Base-by-base conservation (phyloP, 2,888 invertebrate species). In the Drosophila monieri region DNA sequence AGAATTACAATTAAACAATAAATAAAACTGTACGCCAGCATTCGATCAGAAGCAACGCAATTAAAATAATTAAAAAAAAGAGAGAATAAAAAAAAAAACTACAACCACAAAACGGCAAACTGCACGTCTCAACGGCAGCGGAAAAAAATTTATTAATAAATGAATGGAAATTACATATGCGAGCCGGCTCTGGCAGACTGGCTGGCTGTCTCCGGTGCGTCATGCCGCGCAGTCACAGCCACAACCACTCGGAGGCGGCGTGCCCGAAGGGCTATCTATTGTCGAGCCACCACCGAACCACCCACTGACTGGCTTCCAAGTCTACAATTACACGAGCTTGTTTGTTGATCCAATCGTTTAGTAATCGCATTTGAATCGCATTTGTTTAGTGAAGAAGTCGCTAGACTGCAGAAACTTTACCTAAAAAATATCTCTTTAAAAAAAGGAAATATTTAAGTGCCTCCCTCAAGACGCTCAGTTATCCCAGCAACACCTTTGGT, bases 181-280 rank as follows among this genome's bases (percentile, higher is more conserved):
- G 44, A 32, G 30, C 18, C 54, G 59, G 57, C 68, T 15, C 4
- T 15, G 39, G 39, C 59, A 85, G 81, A 81, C 81, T 44, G 68
- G 53, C 68, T 85, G 81, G 53, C 68, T 85, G 81, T 87, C 85
- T 88, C 85, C 68, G 76, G 80, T 78, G 76, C 81, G 80, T 78
- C 85, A 87, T 69, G 53, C 65, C 23, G 2, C 18, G 2, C 18
- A 18, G 18, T 18, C 18, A 2, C 18, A 18, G 18, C 18, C 18
- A 18, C 53, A 41, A 25, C 44, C 68, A 69, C 72, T 64, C 68
- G 49, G 25, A 32, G 72, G n/a, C 54, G 53, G 68, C 68, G 68
- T 69, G 68, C 39, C 72, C 72, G 52, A 49, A 72, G 73, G 72
- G 68, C 72, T 72, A 72, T 53, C 77, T 53, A 35, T 44, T 65